A percentile compares a stretch with the other conserved stretches of the same genome.
Conservation (phyloP, 2,113 vertebrate species). For the Microcebus lehilahytsara region DNA sequence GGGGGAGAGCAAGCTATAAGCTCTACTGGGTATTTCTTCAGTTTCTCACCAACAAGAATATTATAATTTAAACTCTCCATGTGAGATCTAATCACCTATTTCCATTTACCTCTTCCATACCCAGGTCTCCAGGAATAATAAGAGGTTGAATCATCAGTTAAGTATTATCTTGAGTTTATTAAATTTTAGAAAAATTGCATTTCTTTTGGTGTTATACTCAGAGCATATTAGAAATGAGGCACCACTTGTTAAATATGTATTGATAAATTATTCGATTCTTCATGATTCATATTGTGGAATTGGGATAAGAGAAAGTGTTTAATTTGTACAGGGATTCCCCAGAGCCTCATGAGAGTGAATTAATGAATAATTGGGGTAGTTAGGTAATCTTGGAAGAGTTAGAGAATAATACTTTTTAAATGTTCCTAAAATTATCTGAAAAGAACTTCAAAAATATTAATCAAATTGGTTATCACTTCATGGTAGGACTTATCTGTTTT, state of each 20-base stretch:
- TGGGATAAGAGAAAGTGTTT: not conserved
- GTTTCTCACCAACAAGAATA: no score
- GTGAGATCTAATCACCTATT: not conserved
- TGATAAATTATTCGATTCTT: not conserved
- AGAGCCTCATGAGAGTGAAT: not conserved
- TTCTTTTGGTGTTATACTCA: constrained; percentile 21
- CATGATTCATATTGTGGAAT: not conserved
- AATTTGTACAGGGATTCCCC: not conserved
- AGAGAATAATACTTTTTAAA: not conserved
- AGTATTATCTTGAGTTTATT: constrained; percentile 15
- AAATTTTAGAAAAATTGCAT: constrained; percentile 21
- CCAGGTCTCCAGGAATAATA: not conserved
- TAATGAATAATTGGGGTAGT: not conserved
- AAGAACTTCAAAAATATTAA: not conserved
- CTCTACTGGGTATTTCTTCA: no score
- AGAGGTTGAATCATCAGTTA: not conserved
- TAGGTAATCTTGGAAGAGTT: not conserved
- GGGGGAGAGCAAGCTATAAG: not conserved
- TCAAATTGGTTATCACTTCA: not conserved
- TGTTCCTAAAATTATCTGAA: not conserved
- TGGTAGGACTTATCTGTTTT: not conserved
- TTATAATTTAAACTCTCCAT: not conserved
- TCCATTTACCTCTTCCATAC: not conserved
- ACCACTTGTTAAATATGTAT: constrained; percentile 4
- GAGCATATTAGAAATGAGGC: not conserved